phyloP scores from a whole-genome alignment of 2,113 vertebrate species.

The Sporophila hypoxantha region DNA sequence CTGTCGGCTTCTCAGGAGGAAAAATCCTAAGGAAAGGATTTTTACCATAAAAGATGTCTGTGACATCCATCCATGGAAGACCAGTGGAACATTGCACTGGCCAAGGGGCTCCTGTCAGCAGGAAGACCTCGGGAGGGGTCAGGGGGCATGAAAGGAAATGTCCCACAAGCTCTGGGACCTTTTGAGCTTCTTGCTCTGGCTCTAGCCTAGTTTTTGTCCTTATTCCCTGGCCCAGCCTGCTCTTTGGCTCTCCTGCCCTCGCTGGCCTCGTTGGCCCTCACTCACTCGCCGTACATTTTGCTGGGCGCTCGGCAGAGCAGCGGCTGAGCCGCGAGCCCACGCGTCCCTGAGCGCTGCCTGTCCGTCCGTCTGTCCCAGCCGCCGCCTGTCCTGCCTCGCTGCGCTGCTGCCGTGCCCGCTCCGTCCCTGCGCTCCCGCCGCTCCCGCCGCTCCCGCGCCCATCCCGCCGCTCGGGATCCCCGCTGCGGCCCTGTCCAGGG shows the following conservation, averaged over 20 bases:
- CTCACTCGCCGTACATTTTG: too few relatives aligned
- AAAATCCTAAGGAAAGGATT: too few relatives aligned
- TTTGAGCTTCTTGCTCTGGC: background rate
- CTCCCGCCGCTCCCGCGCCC: background rate
- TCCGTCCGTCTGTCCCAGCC: background rate
- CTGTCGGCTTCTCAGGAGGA: too few relatives aligned
- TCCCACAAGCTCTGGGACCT: rapidly evolving
- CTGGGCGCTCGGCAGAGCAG: rapidly evolving
- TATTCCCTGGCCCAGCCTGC: background rate
- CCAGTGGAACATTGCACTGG: too few relatives aligned
- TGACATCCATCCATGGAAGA: background rate
- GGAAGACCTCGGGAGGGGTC: too few relatives aligned
- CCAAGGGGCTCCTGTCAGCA: background rate
- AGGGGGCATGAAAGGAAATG: background rate
- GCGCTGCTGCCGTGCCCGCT: background rate
- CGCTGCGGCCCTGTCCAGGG: background rate
- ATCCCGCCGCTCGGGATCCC: background rate
- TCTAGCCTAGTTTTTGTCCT: background rate
- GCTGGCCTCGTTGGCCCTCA: background rate
- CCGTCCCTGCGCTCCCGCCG: background rate
- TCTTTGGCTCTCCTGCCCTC: background rate
- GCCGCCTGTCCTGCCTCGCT: background rate
- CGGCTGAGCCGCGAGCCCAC: background rate
- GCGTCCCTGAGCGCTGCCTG: too few relatives aligned
- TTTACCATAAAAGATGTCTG: too few relatives aligned